Conservation (phyloP, 2,888 invertebrate genomes). For the Dermolepida albohirtum region DNA sequence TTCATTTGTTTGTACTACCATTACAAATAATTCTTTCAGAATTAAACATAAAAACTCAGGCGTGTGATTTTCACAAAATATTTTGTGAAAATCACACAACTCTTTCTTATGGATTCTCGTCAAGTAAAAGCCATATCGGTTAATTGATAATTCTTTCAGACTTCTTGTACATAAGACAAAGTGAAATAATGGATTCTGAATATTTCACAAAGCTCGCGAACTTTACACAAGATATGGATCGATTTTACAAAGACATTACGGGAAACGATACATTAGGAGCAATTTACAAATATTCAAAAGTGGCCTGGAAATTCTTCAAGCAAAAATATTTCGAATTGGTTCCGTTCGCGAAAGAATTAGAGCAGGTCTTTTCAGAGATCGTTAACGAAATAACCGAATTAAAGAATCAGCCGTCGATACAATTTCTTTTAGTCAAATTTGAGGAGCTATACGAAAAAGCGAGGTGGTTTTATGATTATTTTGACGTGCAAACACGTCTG, state of each 20-base stretch:
- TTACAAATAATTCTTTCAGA: conserved; percentile 64
- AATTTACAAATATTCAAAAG: conserved; percentile 78
- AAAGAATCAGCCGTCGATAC: conserved; percentile 72
- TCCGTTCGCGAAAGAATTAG: conserved; percentile 76
- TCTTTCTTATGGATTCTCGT: too few relatives aligned
- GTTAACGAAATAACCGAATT: conserved; percentile 72
- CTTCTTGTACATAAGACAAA: conserved; percentile 83
- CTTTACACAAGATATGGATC: conserved; percentile 84
- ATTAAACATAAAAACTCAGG: too few relatives aligned
- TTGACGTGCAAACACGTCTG: conserved; percentile 77
- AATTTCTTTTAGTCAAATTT: conserved; percentile 69
- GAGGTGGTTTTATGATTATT: conserved; percentile 81
- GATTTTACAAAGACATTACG: conserved; percentile 81
- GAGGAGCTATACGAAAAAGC: conserved; percentile 73
- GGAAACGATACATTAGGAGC: conserved; percentile 83
- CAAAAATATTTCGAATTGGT: conserved; percentile 76
- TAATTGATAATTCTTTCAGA: conserved; percentile 69
- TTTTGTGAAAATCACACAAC: too few relatives aligned
- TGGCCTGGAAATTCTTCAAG: conserved; percentile 75
- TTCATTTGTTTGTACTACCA: too few relatives aligned
- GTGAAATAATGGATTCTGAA: conserved; percentile 82
- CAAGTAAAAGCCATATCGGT: too few relatives aligned
- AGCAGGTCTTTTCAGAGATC: conserved; percentile 73
- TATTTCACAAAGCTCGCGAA: conserved; percentile 85
- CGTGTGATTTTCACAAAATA: too few relatives aligned